Evolutionary conservation across 2,113 vertebrate genomes (phyloP).

Genomic region (Bothrops jararaca): DNA sequence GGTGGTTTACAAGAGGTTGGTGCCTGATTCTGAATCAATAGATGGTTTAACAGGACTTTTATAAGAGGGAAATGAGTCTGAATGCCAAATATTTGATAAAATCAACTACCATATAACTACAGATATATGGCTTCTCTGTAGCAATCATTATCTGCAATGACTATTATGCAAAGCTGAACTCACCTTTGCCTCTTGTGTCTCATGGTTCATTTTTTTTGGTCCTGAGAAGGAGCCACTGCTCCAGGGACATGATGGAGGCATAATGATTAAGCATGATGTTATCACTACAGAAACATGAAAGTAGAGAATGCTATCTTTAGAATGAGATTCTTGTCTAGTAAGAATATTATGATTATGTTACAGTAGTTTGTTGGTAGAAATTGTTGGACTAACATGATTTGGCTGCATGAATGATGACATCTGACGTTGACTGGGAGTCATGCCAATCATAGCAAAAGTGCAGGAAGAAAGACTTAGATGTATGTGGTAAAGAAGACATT

Average conservation of each 20-base stretch:
- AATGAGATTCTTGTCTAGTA: background rate
- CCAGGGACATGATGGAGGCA: background rate
- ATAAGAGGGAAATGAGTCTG: background rate
- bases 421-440: background rate
- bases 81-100: background rate
- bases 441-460: background rate
- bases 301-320: background rate
- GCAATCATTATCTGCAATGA: background rate
- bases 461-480: background rate
- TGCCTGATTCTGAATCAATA: background rate
- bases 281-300: background rate
- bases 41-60: background rate
- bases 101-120: background rate
- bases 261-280: background rate
- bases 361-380: background rate
- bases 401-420: background rate
- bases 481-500: too few relatives aligned
- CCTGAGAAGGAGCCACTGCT: background rate
- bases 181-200: background rate
- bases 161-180: background rate
- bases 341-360: background rate
- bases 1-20: background rate
- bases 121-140: too few relatives aligned
- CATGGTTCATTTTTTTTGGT: background rate
- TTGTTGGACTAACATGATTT: background rate